A percentile compares a stretch with the other conserved stretches of the same genome.
Conservation (phyloP, 2,797 vertebrate genomes). For the Pangasius djambal region DNA sequence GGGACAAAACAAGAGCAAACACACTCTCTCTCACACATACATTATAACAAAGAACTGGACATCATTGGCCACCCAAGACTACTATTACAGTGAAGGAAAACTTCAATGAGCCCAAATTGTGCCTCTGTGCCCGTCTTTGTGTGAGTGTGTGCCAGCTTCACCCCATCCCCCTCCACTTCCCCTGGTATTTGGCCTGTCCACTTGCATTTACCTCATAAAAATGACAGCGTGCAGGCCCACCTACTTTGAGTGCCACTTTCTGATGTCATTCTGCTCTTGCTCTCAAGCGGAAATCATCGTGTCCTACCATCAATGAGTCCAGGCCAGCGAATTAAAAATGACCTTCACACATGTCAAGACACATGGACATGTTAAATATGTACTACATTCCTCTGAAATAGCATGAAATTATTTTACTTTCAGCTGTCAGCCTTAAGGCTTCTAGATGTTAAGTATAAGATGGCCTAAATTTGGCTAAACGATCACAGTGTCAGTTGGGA, state of each 20-base stretch:
- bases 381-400: background rate
- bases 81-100: constrained; percentile 68
- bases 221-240: constrained; percentile 74
- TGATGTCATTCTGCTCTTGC: constrained; percentile 74
- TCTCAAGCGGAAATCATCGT: constrained; percentile 77
- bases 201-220: constrained; percentile 77
- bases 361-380: background rate
- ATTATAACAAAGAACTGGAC: constrained; percentile 68
- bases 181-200: constrained; percentile 77
- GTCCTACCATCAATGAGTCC: constrained; percentile 73
- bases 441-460: constrained; percentile 7
- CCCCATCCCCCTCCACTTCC: constrained; percentile 58
- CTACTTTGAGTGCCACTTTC: constrained; percentile 74
- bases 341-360: constrained; percentile 74
- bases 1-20: constrained; percentile 44
- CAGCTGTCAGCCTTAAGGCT: background rate
- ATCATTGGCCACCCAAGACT: constrained; percentile 76
- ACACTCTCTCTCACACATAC: constrained; percentile 41
- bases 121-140: constrained; percentile 63
- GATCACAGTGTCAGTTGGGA: background rate
- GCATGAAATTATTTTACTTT: background rate
- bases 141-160: constrained; percentile 4
- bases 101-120: constrained; percentile 72
- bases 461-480: background rate
- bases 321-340: background rate